These are phyloP conservation scores for Miniopterus natalensis DNA, from an alignment of 2,113 vertebrate species.

Conservation along the genomic window DNA sequence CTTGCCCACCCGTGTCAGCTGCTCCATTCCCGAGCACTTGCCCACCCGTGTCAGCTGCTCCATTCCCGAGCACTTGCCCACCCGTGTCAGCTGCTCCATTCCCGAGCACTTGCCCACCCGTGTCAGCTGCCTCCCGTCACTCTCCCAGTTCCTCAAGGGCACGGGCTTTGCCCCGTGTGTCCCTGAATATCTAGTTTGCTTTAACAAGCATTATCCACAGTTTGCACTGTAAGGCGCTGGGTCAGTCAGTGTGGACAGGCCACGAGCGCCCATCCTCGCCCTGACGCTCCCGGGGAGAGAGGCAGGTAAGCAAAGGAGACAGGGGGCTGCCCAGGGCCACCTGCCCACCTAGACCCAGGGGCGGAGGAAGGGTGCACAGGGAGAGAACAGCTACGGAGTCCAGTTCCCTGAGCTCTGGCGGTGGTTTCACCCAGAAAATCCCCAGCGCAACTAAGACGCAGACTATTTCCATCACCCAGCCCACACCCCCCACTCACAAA, in stretches of 20 bases:
- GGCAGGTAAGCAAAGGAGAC: accelerated
- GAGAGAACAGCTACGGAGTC: accelerated
- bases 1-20: no score
- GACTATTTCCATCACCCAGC: no score
- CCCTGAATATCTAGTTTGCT: not conserved
- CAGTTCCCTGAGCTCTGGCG: not conserved
- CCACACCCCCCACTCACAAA: no score
- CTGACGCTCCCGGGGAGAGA: not conserved
- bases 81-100: not conserved
- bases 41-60: no score
- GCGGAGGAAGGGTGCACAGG: not conserved
- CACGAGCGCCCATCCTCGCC: not conserved
- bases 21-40: no score
- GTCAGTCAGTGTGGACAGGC: not conserved
- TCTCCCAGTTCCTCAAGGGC: not conserved
- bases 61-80: no score
- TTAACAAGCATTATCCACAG: not conserved
- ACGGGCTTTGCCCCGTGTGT: not conserved
- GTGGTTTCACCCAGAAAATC: not conserved
- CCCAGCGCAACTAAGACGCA: not conserved
- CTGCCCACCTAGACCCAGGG: not conserved
- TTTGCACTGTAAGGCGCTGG: not conserved
- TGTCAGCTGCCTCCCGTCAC: not conserved
- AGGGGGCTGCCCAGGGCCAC: accelerated
- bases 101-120: no score